Base-by-base conservation (phyloP, 2,888 invertebrate genomes). In the Microctonus brassicae region DNA sequence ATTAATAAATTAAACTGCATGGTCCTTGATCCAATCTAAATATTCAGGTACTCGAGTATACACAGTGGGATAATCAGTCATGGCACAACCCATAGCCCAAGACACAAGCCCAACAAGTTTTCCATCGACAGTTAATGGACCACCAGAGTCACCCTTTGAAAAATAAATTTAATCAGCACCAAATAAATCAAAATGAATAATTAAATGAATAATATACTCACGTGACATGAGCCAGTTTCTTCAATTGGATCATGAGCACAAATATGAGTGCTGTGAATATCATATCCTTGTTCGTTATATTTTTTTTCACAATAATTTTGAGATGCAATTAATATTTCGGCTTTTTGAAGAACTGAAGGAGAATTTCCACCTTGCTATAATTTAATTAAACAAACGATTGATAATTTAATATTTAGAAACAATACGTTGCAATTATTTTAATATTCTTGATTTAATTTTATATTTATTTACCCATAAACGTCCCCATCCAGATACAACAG, bases 291-390 rank as follows among this genome's bases (percentile, higher is more conserved):
- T 0, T 9, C 22, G 0, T 0, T 6, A 62, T 82, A 84, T 9
- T 66, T 63, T 0, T 70, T 1, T 1, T 80, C 82, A 78, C 93
- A 93, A 0, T 85, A 76, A 0, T 85, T 79, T 4, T 89, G 88
- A 77, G 88, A 90, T 6, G 91, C 89, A 79, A 90, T 89, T 0
- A 90, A 89, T 0, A 92, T 89, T 42, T 89, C 77, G 0, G 90
- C 91, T 66, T 87, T 89, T 77, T 92, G 91, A 33, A 90, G 77
- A 78, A 82, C 78, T 6, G 70, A 73, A 10, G 82, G 78, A 6
- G 74, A 74, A 0, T 71, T 47, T 20, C 84, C 87, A 5, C 79
- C 81, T 61, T 76, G 70, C 78, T 86, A 68, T 5, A 73, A 73
- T n/a, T n/a, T n/a, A n/a, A 52, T 11, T 34, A 10, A 58, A 55